These are phyloP conservation scores for Idris sp. DNA, from an alignment of 1,140 invertebrate genomes.

Conservation along the genomic window DNA sequence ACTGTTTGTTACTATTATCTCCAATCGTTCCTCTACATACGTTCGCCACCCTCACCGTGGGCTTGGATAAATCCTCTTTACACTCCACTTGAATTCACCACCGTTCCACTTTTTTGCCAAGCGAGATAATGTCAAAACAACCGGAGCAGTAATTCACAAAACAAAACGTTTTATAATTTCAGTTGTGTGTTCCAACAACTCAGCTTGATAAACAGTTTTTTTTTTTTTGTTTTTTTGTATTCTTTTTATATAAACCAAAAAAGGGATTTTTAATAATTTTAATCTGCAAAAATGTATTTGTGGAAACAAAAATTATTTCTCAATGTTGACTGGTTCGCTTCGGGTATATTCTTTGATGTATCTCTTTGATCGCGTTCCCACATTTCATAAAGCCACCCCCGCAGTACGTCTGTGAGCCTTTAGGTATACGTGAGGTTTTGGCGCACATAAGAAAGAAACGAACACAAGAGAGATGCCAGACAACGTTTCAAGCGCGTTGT, in stretches of 20 bases:
- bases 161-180: conserved; percentile 27
- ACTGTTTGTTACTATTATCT: conserved; percentile 71
- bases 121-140: conserved; percentile 48
- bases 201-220: too few relatives aligned
- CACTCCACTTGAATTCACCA: conserved; percentile 39
- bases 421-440: conserved; percentile 59
- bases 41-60: conserved; percentile 44
- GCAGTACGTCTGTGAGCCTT: conserved; percentile 63
- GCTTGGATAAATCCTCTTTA: conserved; percentile 46
- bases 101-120: conserved; percentile 26
- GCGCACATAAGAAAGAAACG: conserved; percentile 53
- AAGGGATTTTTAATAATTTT: too few relatives aligned
- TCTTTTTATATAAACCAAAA: too few relatives aligned
- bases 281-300: too few relatives aligned
- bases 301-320: too few relatives aligned
- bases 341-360: conserved; percentile 57
- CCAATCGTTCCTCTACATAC: conserved; percentile 56
- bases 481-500: conserved; percentile 74
- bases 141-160: conserved; percentile 25
- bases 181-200: too few relatives aligned
- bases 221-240: too few relatives aligned
- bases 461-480: conserved; percentile 54
- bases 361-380: conserved; percentile 71
- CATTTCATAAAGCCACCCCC: conserved; percentile 77
- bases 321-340: conserved; percentile 19